Conservation (phyloP, 2,888 invertebrate genomes). For the Tholera decimalis region DNA sequence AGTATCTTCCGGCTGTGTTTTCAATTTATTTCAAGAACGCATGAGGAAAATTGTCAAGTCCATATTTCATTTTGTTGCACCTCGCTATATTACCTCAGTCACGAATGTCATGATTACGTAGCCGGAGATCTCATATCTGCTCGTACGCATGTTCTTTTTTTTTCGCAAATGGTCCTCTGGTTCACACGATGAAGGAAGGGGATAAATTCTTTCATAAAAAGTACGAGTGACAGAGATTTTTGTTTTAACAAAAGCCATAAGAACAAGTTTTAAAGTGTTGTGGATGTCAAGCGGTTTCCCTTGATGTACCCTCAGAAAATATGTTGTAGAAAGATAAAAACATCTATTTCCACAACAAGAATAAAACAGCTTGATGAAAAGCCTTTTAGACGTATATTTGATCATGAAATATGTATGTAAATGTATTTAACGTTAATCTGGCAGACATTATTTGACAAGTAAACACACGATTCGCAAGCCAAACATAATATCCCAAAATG, state of each 20-base stretch:
- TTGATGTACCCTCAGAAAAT: slow-evolving; percentile 21
- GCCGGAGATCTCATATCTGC: slow-evolving; percentile 41
- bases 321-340: slow-evolving; percentile 15
- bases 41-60: slow-evolving; percentile 33
- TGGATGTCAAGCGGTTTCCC: slow-evolving; percentile 22
- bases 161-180: slow-evolving; percentile 46
- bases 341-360: slow-evolving; percentile 25
- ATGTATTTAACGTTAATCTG: slow-evolving; percentile 21
- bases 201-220: slow-evolving; percentile 50
- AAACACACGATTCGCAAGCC: slow-evolving; percentile 33
- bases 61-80: slow-evolving; percentile 44
- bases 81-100: slow-evolving; percentile 45
- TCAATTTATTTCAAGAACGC: slow-evolving; percentile 19
- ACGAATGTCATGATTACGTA: slow-evolving; percentile 52
- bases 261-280: slow-evolving; percentile 27
- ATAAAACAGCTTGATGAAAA: slow-evolving; percentile 2
- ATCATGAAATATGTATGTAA: slow-evolving; percentile 2
- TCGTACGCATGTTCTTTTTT: slow-evolving; percentile 26
- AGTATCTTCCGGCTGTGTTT: slow-evolving; percentile 9
- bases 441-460: slow-evolving; percentile 25
- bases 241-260: slow-evolving; percentile 11
- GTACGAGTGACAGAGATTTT: slow-evolving; percentile 41
- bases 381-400: slow-evolving; percentile 19
- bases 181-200: slow-evolving; percentile 53
- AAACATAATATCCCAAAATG: slow-evolving; percentile 39